phyloP scores from a whole-genome alignment of 2,113 vertebrate genomes.

The Melanotaenia duboulayi region DNA sequence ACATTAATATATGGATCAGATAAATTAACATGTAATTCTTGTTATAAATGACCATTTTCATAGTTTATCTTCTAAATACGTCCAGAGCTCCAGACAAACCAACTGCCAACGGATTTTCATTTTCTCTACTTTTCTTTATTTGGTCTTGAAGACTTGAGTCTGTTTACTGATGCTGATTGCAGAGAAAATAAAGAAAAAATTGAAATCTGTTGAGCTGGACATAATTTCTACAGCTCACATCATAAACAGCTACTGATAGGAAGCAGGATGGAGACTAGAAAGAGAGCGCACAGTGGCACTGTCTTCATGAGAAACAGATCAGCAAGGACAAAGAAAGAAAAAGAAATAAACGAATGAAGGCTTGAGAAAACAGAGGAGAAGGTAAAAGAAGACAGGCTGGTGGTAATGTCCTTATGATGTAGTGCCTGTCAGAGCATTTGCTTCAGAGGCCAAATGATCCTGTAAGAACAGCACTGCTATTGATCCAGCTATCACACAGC shows the following conservation, averaged over 20 bases:
- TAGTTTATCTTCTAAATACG: too few species aligned
- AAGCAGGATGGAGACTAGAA: neutral
- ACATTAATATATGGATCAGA: too few species aligned
- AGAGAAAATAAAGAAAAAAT: too few species aligned
- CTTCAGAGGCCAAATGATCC: slow-evolving; percentile 78
- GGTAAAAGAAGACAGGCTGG: slow-evolving; percentile 22
- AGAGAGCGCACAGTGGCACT: neutral
- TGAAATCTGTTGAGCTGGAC: too few species aligned
- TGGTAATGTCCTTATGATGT: slow-evolving; percentile 78
- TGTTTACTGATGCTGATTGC: neutral
- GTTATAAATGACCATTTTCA: too few species aligned
- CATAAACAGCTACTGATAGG: neutral
- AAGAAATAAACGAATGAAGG: slow-evolving; percentile 4
- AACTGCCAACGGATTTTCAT: too few species aligned
- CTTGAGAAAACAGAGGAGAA: slow-evolving; percentile 16
- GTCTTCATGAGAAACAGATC: neutral
- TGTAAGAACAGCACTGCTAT: slow-evolving; percentile 78
- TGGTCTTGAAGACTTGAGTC: too few species aligned
- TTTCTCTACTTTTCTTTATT: too few species aligned
- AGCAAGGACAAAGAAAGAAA: slow-evolving; percentile 22
- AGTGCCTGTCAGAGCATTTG: slow-evolving; percentile 75
- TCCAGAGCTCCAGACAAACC: too few species aligned
- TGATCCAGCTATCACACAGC: slow-evolving; percentile 71
- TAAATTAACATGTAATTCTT: too few species aligned
- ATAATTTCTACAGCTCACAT: neutral